Conservation (phyloP, 2,888 invertebrate species). For the Leucoma salicis region DNA sequence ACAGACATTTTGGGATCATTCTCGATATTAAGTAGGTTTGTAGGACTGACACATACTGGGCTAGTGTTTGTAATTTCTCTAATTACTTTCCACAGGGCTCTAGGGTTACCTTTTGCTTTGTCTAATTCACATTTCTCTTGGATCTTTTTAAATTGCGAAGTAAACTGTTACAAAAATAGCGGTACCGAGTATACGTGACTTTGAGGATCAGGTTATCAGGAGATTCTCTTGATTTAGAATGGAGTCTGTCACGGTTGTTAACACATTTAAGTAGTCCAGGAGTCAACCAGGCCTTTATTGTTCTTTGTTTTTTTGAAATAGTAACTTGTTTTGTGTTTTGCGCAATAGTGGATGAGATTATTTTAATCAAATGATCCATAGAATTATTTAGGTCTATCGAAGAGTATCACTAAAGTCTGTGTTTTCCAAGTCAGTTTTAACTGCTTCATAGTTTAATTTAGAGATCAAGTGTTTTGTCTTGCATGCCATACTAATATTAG, state of each 20-base stretch:
- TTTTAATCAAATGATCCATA: not conserved
- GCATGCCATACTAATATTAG: not conserved
- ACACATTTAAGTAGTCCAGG: not conserved
- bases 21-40: not conserved
- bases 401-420: not conserved
- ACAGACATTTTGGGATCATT: not conserved
- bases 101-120: not conserved
- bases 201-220: not conserved
- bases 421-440: not conserved
- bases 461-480: not conserved
- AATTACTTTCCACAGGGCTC: not conserved
- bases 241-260: not conserved
- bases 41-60: not conserved
- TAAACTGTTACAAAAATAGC: not conserved
- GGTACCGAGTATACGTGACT: not conserved
- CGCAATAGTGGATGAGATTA: not conserved
- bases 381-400: not conserved
- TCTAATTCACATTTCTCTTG: not conserved
- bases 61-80: not conserved
- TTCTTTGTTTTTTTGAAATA: not conserved
- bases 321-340: not conserved
- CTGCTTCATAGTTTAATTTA: not conserved
- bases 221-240: not conserved
- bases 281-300: not conserved
- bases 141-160: conserved; percentile 1